A percentile compares a stretch with the other conserved stretches of the same genome.
Conservation (phyloP, 2,888 invertebrate genomes). For the Troglohyphantes excavatus region DNA sequence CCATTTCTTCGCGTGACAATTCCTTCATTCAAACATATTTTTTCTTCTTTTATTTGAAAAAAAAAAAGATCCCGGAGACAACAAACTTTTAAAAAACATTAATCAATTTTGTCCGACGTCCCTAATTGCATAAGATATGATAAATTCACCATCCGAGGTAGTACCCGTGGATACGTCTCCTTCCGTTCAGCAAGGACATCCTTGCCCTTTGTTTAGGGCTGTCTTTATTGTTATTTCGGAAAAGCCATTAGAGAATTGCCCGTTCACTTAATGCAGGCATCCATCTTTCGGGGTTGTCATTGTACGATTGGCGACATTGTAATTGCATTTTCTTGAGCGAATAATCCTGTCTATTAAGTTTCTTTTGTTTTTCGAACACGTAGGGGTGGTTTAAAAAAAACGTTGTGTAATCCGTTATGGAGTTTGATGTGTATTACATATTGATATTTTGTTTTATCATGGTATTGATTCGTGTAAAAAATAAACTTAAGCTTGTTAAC, state of each 20-base stretch:
- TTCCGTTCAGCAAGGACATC: constrained; percentile 4
- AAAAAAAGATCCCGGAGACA: neutral
- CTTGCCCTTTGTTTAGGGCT: constrained; percentile 44
- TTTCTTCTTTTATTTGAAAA: neutral
- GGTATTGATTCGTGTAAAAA: too few species aligned
- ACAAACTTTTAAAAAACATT: constrained; percentile 39
- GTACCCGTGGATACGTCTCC: too few species aligned
- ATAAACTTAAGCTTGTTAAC: too few species aligned
- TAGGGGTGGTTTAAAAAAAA: neutral
- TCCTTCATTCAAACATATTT: neutral
- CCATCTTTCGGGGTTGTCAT: constrained; percentile 43
- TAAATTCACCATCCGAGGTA: constrained; percentile 55
- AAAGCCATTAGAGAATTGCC: constrained; percentile 52
- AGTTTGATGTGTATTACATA: neutral
- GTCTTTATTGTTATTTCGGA: constrained; percentile 24
- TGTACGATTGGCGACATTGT: constrained; percentile 45
- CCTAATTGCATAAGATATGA: constrained; percentile 41
- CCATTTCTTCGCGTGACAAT: neutral
- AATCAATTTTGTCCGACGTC: constrained; percentile 44
- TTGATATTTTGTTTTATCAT: neutral
- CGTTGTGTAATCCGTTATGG: neutral
- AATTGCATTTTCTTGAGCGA: constrained; percentile 31
- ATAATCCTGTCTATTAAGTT: constrained; percentile 10
- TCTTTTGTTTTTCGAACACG: neutral
- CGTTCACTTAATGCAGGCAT: constrained; percentile 45